Evolutionary conservation across 2,888 invertebrate genomes (phyloP).

Genomic region (Pseudococcus jackbeardsleyi): DNA sequence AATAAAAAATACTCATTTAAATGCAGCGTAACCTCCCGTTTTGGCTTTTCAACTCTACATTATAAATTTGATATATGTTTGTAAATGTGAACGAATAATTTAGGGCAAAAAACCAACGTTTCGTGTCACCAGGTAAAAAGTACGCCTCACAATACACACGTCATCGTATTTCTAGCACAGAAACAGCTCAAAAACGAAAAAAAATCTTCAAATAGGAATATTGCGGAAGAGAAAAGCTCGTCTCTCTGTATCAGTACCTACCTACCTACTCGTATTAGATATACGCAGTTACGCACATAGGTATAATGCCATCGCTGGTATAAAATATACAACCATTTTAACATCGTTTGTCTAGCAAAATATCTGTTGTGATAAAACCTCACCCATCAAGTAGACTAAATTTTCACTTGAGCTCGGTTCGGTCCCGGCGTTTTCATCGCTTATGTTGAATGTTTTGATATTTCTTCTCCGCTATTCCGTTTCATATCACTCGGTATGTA

Average conservation of each 20-base stretch:
- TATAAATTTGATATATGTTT: too few relatives aligned
- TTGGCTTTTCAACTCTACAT: too few relatives aligned
- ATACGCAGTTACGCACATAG: background rate
- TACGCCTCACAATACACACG: too few relatives aligned
- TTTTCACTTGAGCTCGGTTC: slow-evolving; percentile 6
- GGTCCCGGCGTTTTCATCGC: slow-evolving; percentile 7
- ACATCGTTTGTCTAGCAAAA: slow-evolving; percentile 48
- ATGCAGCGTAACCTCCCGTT: too few relatives aligned
- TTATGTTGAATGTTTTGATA: slow-evolving; percentile 38
- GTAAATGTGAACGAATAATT: too few relatives aligned
- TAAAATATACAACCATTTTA: slow-evolving; percentile 47
- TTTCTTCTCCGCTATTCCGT: background rate
- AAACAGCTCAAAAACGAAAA: too few relatives aligned
- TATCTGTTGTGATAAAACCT: slow-evolving; percentile 28
- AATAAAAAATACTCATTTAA: too few relatives aligned
- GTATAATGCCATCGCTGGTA: background rate
- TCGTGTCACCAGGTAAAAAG: too few relatives aligned
- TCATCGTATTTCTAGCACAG: too few relatives aligned
- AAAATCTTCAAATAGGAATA: too few relatives aligned
- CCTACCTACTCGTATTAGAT: background rate
- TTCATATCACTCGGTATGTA: slow-evolving; percentile 35
- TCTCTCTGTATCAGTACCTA: background rate
- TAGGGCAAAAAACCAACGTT: too few relatives aligned
- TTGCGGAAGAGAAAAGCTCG: background rate
- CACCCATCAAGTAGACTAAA: slow-evolving; percentile 30